phyloP scores from a whole-genome alignment of 2,113 vertebrate genomes.

The Psettodes erumei region DNA sequence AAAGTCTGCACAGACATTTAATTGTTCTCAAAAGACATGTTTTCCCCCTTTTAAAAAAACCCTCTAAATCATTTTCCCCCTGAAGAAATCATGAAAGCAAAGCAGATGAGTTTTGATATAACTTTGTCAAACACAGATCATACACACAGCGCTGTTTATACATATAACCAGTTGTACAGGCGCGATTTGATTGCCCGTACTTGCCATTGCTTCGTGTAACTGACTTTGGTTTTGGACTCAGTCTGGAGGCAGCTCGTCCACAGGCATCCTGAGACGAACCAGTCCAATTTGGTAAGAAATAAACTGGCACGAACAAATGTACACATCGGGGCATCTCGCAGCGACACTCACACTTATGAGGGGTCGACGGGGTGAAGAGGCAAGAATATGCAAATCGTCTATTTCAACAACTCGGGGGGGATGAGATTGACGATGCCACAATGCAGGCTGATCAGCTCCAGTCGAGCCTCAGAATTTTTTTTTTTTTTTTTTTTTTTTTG shows the following conservation, averaged over 20 bases:
- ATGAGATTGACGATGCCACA: constrained; percentile 58
- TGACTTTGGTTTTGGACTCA: constrained; percentile 41
- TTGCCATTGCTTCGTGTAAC: constrained; percentile 1
- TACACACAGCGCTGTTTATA: not conserved
- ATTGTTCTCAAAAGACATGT: constrained; percentile 32
- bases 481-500: not conserved
- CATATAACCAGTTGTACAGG: not conserved
- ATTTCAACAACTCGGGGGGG: constrained; percentile 39
- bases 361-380: constrained; percentile 58
- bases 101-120: not conserved
- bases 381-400: constrained; percentile 25
- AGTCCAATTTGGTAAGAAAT: too few species aligned
- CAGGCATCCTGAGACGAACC: constrained; percentile 32
- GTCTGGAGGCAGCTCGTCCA: constrained; percentile 24
- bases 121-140: constrained; percentile 39
- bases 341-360: constrained; percentile 23
- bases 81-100: not conserved
- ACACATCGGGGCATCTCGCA: too few species aligned
- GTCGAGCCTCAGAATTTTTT: constrained; percentile 18
- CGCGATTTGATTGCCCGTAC: too few species aligned
- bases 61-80: constrained; percentile 14
- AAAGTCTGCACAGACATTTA: constrained; percentile 36
- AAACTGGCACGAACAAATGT: too few species aligned
- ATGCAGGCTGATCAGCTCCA: constrained; percentile 60
- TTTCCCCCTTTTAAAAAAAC: constrained; percentile 16